These are phyloP conservation scores for Choloepus hoffmanni DNA, from an alignment of 2,113 vertebrate species.

Conservation along the genomic window DNA sequence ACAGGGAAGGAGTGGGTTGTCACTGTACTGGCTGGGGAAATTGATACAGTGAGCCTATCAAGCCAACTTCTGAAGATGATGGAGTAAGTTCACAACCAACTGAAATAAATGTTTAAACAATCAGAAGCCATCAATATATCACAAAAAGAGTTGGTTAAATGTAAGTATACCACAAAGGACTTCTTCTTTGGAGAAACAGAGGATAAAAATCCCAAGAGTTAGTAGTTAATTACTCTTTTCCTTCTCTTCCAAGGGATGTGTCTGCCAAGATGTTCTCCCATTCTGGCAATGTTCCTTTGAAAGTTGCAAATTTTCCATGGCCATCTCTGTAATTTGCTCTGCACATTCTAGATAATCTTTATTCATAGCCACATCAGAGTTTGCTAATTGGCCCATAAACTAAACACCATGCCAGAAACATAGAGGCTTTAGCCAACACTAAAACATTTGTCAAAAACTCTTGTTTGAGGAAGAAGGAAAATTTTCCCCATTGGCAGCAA, in stretches of 20 bases:
- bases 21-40: not conserved
- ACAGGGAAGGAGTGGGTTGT: not conserved
- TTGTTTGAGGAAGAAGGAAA: slow-evolving; percentile 40
- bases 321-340: slow-evolving; percentile 54
- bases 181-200: slow-evolving; percentile 30
- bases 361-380: slow-evolving; percentile 65
- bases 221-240: not conserved
- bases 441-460: slow-evolving; percentile 52
- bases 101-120: slow-evolving; percentile 46
- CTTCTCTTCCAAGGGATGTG: not conserved
- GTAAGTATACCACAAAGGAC: not conserved
- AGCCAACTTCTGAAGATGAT: slow-evolving; percentile 17
- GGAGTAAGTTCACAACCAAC: not conserved
- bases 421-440: slow-evolving; percentile 31
- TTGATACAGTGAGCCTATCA: not conserved
- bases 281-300: slow-evolving; percentile 10
- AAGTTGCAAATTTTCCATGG: not conserved
- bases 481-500: not conserved
- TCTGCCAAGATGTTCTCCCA: not conserved
- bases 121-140: not conserved
- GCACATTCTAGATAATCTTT: slow-evolving; percentile 71
- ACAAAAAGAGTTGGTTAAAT: not conserved
- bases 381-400: slow-evolving; percentile 50
- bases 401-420: slow-evolving; percentile 44
- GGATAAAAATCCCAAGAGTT: not conserved